Conservation (phyloP, 2,113 vertebrate genomes). For the Ornithorhynchus anatinus region DNA sequence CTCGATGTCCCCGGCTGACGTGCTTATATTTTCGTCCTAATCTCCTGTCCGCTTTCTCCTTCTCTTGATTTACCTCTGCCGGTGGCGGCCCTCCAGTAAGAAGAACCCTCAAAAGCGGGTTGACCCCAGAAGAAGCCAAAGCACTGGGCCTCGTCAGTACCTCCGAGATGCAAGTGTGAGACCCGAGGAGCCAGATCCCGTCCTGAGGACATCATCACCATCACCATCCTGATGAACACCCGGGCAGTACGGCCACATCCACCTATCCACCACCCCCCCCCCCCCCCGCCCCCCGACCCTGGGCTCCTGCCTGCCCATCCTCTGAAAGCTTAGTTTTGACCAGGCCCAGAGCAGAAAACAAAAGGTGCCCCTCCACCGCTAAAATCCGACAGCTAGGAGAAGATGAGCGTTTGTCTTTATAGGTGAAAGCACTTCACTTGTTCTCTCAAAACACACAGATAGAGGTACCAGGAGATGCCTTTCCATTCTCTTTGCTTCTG, state of each 20-base stretch:
- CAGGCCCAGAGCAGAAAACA: background rate
- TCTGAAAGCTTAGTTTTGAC: constrained; percentile 17
- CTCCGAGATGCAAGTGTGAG: constrained; percentile 93
- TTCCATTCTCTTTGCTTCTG: constrained; percentile 34
- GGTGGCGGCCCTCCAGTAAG: constrained; percentile 76
- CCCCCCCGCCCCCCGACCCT: constrained; percentile 59
- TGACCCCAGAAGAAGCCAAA: constrained; percentile 93
- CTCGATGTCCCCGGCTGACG: background rate
- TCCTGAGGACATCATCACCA: constrained; percentile 19
- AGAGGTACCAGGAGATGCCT: constrained; percentile 10
- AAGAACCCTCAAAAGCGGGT: constrained; percentile 91
- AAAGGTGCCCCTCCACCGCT: background rate
- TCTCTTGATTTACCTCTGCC: background rate
- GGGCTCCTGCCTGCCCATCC: constrained; percentile 34
- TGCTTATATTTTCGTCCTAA: constrained; percentile 6
- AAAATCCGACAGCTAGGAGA: constrained; percentile 12
- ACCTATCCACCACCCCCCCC: too few species aligned
- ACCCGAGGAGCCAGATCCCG: background rate
- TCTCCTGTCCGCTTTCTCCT: constrained; percentile 22
- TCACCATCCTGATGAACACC: constrained; percentile 41
- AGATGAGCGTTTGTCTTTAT: constrained; percentile 11
- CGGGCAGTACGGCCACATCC: constrained; percentile 6
- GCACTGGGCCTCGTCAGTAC: constrained; percentile 89
- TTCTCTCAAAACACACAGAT: constrained; percentile 8
- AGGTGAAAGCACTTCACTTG: constrained; percentile 13